Conservation (phyloP, 2,888 invertebrate species). For the Neria commutata region DNA sequence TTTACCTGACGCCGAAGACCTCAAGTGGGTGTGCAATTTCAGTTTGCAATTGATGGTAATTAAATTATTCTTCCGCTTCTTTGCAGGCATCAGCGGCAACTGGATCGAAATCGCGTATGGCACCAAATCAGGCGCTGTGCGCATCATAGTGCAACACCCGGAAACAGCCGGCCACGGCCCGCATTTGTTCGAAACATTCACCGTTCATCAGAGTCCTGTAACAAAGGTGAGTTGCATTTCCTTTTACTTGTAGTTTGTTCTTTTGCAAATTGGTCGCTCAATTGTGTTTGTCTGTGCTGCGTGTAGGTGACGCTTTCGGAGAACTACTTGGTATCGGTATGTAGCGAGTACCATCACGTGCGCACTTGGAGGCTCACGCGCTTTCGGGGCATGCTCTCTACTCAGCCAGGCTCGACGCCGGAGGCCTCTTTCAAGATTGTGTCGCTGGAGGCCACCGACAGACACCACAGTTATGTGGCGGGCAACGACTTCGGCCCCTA, state of each 20-base stretch:
- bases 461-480: slow-evolving; percentile 68
- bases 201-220: slow-evolving; percentile 94
- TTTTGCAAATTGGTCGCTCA: neutral
- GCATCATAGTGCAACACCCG: slow-evolving; percentile 98
- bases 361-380: slow-evolving; percentile 96
- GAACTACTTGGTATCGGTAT: slow-evolving; percentile 93
- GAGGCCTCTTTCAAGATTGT: slow-evolving; percentile 90
- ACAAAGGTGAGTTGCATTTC: slow-evolving; percentile 78
- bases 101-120: slow-evolving; percentile 99
- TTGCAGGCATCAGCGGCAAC: slow-evolving; percentile 89
- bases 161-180: slow-evolving; percentile 99
- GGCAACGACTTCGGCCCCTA: slow-evolving; percentile 86
- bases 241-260: neutral
- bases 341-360: slow-evolving; percentile 97
- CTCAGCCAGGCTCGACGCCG: slow-evolving; percentile 97
- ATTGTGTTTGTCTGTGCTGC: neutral
- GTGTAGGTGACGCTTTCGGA: slow-evolving; percentile 88
- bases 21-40: slow-evolving; percentile 78
- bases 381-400: slow-evolving; percentile 98
- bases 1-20: slow-evolving; percentile 98
- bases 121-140: slow-evolving; percentile 91
- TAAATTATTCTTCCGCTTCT: slow-evolving; percentile 4
- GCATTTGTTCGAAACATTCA: slow-evolving; percentile 97
- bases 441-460: slow-evolving; percentile 68
- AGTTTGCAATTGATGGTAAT: neutral